phyloP scores from a whole-genome alignment of 2,113 vertebrate species.

The Eulemur rufifrons region DNA sequence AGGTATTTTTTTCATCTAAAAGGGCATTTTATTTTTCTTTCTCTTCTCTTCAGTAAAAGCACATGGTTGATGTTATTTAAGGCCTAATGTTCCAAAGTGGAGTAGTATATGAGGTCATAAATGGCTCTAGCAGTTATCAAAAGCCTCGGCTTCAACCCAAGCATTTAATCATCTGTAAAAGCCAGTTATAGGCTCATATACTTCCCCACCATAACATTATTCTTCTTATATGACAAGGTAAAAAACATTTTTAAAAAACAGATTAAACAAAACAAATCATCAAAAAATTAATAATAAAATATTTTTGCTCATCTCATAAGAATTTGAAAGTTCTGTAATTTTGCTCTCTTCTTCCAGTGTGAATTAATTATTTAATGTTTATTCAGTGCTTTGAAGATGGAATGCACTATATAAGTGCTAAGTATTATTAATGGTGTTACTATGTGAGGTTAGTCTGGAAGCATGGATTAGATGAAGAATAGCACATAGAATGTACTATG shows the following conservation, averaged over 20 bases:
- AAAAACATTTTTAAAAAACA: constrained; percentile 28
- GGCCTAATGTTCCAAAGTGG: constrained; percentile 59
- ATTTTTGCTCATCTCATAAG: constrained; percentile 6
- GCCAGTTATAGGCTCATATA: constrained; percentile 65
- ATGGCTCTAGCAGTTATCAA: constrained; percentile 71
- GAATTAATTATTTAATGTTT: constrained; percentile 48
- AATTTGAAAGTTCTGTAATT: constrained; percentile 30
- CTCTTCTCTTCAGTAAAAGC: constrained; percentile 62
- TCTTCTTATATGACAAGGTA: constrained; percentile 55
- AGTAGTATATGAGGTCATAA: constrained; percentile 74
- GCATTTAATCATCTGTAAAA: constrained; percentile 77
- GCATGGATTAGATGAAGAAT: constrained; percentile 11
- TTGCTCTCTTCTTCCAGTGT: background rate
- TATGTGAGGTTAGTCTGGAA: constrained; percentile 40
- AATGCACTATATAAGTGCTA: constrained; percentile 9
- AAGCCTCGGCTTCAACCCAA: constrained; percentile 54
- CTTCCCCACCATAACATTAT: constrained; percentile 33
- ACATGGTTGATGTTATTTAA: constrained; percentile 73
- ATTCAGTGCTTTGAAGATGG: background rate
- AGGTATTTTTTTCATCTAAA: constrained; percentile 44
- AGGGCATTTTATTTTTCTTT: constrained; percentile 67
- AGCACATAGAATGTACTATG: background rate
- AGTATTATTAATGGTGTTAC: constrained; percentile 44
- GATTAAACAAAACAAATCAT: constrained; percentile 44
- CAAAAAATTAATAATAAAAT: constrained; percentile 51